Base-by-base conservation (phyloP, 2,797 vertebrate genomes). In the Pristis pectinata region DNA sequence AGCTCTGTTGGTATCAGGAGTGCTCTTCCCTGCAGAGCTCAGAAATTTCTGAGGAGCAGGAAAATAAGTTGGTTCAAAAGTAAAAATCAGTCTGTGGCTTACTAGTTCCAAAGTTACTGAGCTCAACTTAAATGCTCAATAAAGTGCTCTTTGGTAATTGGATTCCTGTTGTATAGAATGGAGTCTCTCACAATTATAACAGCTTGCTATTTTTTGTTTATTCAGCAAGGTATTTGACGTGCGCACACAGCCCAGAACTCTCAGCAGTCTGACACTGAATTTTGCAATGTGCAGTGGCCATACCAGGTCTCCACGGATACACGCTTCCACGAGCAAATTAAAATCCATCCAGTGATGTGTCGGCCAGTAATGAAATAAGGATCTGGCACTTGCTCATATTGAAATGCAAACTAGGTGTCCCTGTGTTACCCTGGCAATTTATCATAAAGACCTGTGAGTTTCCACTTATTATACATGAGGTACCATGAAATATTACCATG, bases 321-420 rank as follows among this genome's bases (percentile, higher is more conserved):
- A 95, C 93, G 96, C 95, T 96, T 96, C 95, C 95, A 97, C 97
- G 97, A 97, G 97, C 96, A 98, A 98, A 98, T 99, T 98, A 98
- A 98, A 98, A 98, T 98, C 97, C 97, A 95, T 98, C 97, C 98
- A 98, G 98, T 98, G 98, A 98, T 98, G 97, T 98, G 97, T 98
- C 96, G 96, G 96, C 96, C 95, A 97, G 97, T 98, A 98, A 98
- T 98, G 98, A 98, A 98, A 98, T 98, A 98, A 98, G 98, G 98
- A 98, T 98, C 98, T 98, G 98, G 98, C 98, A 98, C 97, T 97
- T 96, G 97, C 97, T 96, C 95, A 97, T 97, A 98, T 98, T 99
- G 98, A 98, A 98, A 98, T 99, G 98, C 98, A 98, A 99, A 98
- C 97, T 97, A 98, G 98, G 97, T 98, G 98, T 98, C 98, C 97